Evolutionary conservation across 1,140 invertebrate genomes (phyloP).

Genomic region (Lepidurus arcticus): DNA sequence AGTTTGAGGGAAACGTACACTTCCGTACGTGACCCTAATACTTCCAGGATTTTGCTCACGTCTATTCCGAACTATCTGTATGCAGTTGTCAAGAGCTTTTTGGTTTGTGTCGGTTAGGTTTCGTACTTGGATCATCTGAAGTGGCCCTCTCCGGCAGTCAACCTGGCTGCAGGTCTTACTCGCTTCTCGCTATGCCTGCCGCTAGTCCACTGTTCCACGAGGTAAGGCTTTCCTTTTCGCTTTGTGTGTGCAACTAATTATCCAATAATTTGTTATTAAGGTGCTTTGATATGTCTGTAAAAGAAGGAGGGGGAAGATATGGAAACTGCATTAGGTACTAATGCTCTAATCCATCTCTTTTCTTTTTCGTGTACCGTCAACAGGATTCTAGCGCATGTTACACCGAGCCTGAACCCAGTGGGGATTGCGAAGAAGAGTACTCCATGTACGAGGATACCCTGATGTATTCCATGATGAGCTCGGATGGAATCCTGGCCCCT

Average conservation of each 20-base stretch:
- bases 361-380: not conserved
- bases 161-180: conserved; percentile 1
- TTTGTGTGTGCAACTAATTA: too few relatives aligned
- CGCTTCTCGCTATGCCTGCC: not conserved
- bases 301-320: too few relatives aligned
- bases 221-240: not conserved
- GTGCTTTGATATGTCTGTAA: too few relatives aligned
- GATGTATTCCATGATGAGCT: not conserved
- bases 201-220: not conserved
- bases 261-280: too few relatives aligned
- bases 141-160: not conserved
- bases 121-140: not conserved
- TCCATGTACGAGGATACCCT: conserved; percentile 10
- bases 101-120: too few relatives aligned
- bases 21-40: too few relatives aligned
- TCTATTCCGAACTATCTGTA: too few relatives aligned
- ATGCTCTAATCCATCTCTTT: not conserved
- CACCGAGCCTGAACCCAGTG: conserved; percentile 6
- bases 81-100: too few relatives aligned
- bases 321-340: not conserved
- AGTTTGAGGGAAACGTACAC: too few relatives aligned
- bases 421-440: conserved; percentile 11
- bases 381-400: conserved; percentile 14
- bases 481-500: not conserved
- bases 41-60: too few relatives aligned